Evolutionary conservation across 2,797 vertebrate species (phyloP).

Genomic region (Okamejei kenojei): DNA sequence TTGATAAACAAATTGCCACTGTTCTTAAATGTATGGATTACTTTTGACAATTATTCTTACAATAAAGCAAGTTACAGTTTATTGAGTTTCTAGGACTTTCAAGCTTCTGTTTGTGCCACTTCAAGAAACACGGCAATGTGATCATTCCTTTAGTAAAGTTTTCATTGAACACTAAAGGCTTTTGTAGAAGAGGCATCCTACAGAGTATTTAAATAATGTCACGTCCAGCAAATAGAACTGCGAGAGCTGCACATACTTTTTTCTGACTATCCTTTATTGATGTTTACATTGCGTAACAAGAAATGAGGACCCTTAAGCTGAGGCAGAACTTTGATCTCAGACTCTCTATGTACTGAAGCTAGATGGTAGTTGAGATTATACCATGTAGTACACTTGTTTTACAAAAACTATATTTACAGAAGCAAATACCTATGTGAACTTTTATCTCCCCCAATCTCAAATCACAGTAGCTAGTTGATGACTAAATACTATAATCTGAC

Average conservation of each 20-base stretch:
- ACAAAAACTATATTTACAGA: conserved; percentile 32
- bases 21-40: background rate
- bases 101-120: background rate
- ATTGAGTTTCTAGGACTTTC: background rate
- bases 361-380: conserved; percentile 28
- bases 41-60: conserved; percentile 2
- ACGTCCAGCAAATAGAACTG: conserved; percentile 33
- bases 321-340: conserved; percentile 28
- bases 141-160: background rate
- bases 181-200: background rate
- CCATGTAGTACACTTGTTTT: conserved; percentile 28
- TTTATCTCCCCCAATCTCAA: conserved; percentile 39
- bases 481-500: conserved; percentile 49
- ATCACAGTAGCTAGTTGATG: conserved; percentile 44
- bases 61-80: background rate
- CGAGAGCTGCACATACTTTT: conserved; percentile 2
- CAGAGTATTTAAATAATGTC: conserved; percentile 34
- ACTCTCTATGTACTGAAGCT: conserved; percentile 22
- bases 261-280: conserved; percentile 24
- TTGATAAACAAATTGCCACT: background rate
- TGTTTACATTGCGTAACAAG: conserved; percentile 35
- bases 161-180: background rate
- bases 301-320: conserved; percentile 7
- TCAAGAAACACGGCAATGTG: background rate
- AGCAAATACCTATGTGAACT: conserved; percentile 28